Percentiles rank a stretch among this genome's conserved stretches.
Conservation (phyloP, 2,888 invertebrate species). For the Cerastis rubricosa region DNA sequence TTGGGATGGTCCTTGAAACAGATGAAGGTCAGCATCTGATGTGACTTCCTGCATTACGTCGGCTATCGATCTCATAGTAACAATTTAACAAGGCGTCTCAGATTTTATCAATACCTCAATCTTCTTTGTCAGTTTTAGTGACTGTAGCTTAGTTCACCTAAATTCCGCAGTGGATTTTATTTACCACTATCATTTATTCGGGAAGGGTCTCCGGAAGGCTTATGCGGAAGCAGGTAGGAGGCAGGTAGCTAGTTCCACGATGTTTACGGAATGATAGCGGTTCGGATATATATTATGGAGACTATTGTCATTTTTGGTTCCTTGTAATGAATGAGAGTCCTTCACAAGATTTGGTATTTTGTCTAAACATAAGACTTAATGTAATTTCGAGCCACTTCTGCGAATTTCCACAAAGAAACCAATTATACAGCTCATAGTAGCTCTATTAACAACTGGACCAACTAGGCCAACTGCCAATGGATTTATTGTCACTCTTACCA, state of each 20-base stretch:
- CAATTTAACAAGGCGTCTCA: not conserved
- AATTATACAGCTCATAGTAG: not conserved
- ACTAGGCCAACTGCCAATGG: not conserved
- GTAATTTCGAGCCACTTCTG: not conserved
- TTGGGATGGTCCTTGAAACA: not conserved
- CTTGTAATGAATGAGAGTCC: no score
- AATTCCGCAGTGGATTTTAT: not conserved
- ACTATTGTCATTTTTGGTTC: no score
- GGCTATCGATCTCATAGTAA: not conserved
- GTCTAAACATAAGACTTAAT: no score
- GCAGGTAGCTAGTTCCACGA: no score
- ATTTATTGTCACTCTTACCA: not conserved
- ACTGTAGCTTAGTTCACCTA: no score
- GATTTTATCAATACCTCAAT: not conserved
- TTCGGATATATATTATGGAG: no score
- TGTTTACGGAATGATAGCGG: no score
- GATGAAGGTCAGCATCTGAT: not conserved
- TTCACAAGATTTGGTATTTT: no score
- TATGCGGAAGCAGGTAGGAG: no score
- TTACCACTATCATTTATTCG: not conserved
- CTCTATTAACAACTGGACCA: not conserved
- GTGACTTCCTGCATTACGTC: not conserved
- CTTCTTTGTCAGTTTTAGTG: no score
- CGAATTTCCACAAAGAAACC: not conserved
- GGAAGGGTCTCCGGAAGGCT: no score